Conservation (phyloP, 2,113 vertebrate genomes). For the Callopanchax toddi region DNA sequence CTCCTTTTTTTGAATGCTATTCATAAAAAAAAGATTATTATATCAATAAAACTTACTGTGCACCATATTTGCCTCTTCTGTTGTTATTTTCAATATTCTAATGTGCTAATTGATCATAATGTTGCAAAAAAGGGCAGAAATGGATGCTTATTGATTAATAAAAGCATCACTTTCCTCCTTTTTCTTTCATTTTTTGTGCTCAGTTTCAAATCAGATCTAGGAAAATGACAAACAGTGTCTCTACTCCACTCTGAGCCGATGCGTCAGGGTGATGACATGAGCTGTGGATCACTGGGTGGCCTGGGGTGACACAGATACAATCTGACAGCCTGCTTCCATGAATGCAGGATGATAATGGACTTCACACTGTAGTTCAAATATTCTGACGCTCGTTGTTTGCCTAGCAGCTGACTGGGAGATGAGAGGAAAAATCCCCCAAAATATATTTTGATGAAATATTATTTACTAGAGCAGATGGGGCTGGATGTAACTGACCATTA, state of each 20-base stretch:
- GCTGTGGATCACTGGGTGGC: constrained; percentile 46
- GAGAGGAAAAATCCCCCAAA: not conserved
- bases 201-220: constrained; percentile 32
- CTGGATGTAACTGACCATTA: too few relatives aligned
- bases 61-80: constrained; percentile 70
- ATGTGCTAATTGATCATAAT: not conserved
- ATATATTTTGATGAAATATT: not conserved
- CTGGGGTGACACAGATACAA: constrained; percentile 57
- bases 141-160: not conserved
- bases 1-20: constrained; percentile 77
- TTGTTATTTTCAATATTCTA: not conserved
- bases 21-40: constrained; percentile 78
- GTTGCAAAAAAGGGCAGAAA: not conserved
- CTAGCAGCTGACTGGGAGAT: constrained; percentile 31
- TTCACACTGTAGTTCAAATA: constrained; percentile 44
- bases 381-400: constrained; percentile 33
- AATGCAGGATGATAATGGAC: constrained; percentile 70
- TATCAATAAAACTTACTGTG: constrained; percentile 92
- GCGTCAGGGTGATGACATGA: constrained; percentile 51
- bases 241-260: constrained; percentile 36
- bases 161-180: constrained; percentile 12
- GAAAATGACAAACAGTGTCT: constrained; percentile 33
- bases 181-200: not conserved
- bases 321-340: constrained; percentile 63
- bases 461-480: too few relatives aligned